phyloP scores from a whole-genome alignment of 1,140 invertebrate species.

The Mylabris phalerata region DNA sequence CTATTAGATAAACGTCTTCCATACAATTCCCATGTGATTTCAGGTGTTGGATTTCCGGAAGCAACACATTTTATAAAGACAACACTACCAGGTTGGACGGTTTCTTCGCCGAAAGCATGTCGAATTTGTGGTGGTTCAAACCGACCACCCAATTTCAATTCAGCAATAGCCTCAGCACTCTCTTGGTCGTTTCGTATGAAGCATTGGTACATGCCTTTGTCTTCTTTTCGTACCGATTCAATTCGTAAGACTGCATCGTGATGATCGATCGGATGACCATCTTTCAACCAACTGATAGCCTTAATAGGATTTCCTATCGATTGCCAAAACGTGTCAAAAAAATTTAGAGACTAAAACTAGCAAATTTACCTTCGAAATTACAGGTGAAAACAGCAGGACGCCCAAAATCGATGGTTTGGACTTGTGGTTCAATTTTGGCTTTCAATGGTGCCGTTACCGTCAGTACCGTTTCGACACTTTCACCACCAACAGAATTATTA shows the following conservation, averaged over 20 bases:
- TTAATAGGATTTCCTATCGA: slow-evolving; percentile 39
- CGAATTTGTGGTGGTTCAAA: slow-evolving; percentile 85
- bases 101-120: slow-evolving; percentile 79
- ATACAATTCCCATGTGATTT: slow-evolving; percentile 91
- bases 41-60: slow-evolving; percentile 87
- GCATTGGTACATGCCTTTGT: slow-evolving; percentile 97
- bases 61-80: slow-evolving; percentile 72
- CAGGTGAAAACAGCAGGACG: slow-evolving; percentile 84
- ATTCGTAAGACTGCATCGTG: slow-evolving; percentile 75
- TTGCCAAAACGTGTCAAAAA: neutral
- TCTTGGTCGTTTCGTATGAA: slow-evolving; percentile 91
- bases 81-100: slow-evolving; percentile 77
- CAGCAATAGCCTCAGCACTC: slow-evolving; percentile 84
- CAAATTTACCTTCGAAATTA: slow-evolving; percentile 72
- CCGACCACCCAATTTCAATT: slow-evolving; percentile 86
- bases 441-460: slow-evolving; percentile 86
- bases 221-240: slow-evolving; percentile 85
- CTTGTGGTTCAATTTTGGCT: slow-evolving; percentile 79
- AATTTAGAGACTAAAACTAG: neutral
- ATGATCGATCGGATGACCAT: slow-evolving; percentile 75
- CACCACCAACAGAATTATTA: slow-evolving; percentile 87
- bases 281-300: slow-evolving; percentile 86
- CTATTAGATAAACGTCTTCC: slow-evolving; percentile 75
- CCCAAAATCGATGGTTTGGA: slow-evolving; percentile 88
- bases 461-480: slow-evolving; percentile 85